Percentiles rank a stretch among this genome's conserved stretches.
Conservation (phyloP, 2,888 invertebrate species). For the Lucinisca nassula region DNA sequence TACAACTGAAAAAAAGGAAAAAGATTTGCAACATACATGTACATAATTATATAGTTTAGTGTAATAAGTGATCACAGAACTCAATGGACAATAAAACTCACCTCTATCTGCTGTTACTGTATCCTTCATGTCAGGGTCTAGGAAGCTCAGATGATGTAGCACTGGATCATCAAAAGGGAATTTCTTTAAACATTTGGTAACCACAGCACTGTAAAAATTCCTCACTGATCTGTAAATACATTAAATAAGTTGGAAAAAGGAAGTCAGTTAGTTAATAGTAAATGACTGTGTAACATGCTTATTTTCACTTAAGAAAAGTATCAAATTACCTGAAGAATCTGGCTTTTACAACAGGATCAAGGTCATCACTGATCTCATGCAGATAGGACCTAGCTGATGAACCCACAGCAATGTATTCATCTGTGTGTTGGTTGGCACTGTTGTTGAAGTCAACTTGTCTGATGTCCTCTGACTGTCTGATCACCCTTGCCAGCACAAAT, state of each 20-base stretch:
- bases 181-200: neutral
- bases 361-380: neutral
- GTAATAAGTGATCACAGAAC: too few relatives aligned
- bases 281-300: too few relatives aligned
- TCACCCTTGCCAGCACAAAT: neutral
- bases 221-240: neutral
- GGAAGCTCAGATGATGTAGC: neutral
- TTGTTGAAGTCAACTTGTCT: neutral
- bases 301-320: too few relatives aligned
- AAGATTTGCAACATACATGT: neutral
- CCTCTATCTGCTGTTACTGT: neutral
- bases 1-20: neutral
- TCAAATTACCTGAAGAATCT: constrained; percentile 8
- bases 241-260: too few relatives aligned
- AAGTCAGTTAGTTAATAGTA: too few relatives aligned
- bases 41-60: neutral
- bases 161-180: constrained; percentile 1
- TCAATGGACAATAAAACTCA: neutral
- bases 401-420: neutral
- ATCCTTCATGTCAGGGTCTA: neutral
- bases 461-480: neutral
- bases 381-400: neutral
- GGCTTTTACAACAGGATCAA: neutral
- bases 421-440: constrained; percentile 26
- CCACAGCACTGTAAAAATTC: neutral